Evolutionary conservation across 2,113 vertebrate species (phyloP).

Genomic region (Solea senegalensis): DNA sequence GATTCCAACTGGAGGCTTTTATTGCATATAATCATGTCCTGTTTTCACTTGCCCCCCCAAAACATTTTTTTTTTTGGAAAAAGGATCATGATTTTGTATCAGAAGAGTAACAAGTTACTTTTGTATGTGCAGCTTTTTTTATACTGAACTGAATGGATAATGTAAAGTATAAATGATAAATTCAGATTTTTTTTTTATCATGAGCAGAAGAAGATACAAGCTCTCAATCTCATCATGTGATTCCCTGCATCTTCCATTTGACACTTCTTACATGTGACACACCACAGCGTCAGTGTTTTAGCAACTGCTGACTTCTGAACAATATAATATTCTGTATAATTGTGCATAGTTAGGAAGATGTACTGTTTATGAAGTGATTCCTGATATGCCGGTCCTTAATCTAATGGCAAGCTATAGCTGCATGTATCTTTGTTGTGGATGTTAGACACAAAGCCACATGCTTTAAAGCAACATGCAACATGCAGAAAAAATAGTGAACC

Average conservation of each 20-base stretch:
- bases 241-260: slow-evolving; percentile 32
- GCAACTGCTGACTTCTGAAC: too few species aligned
- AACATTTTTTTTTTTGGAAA: slow-evolving; percentile 44
- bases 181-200: not conserved
- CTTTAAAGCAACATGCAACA: too few species aligned
- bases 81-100: slow-evolving; percentile 48
- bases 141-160: slow-evolving; percentile 53
- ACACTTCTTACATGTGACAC: slow-evolving; percentile 9
- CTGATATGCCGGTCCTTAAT: too few species aligned
- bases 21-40: slow-evolving; percentile 27
- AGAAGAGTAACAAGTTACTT: slow-evolving; percentile 52
- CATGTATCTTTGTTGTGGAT: too few species aligned
- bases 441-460: too few species aligned
- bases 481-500: too few species aligned
- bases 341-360: too few species aligned
- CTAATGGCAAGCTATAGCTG: too few species aligned
- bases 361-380: too few species aligned
- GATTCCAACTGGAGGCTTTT: slow-evolving; percentile 36
- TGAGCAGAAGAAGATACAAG: slow-evolving; percentile 31
- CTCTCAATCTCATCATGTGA: slow-evolving; percentile 57
- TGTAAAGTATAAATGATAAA: slow-evolving; percentile 42
- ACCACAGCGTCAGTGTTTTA: too few species aligned
- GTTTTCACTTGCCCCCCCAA: slow-evolving; percentile 18
- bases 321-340: too few species aligned
- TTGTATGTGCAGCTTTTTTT: slow-evolving; percentile 43